Base-by-base conservation (phyloP, 1,140 invertebrate genomes). In the Ips nitidus region DNA sequence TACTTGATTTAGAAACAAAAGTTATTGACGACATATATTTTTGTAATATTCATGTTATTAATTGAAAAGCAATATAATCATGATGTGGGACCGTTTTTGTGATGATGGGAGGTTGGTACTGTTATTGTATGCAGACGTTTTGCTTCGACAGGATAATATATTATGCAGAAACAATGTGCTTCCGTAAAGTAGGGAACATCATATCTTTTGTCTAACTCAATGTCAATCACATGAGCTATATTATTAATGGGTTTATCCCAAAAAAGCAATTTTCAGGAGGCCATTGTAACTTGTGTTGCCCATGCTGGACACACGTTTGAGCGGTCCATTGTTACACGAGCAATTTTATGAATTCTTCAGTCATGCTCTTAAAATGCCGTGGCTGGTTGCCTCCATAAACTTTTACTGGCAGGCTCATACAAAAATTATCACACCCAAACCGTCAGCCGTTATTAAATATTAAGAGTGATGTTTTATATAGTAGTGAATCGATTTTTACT, bases 311-410 rank as follows among this genome's bases (percentile, higher is more conserved):
- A 70, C 61, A 70, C 61, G 61, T 70, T 70, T 63, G 68, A 70
- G 53, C 68, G 60, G 52, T 58, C 68, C 55, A 70, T 70, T 70
- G 68, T 70, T 70, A 50, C 61, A 64, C 22, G 53, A 58, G 60
- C 68, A 63, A 70, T 70, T 70, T 70, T 70, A 70, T 70, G 68
- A 70, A 70, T 70, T 70, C 68, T 70, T 70, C 61, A 70, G 68
- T 70, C 60, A 41, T 3, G 60, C 68, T 63, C 60, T 70, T 70
- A 70, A 69, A 69, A 69, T 70, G 68, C 60, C 61, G 68, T 64
- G 52, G 41, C 68, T 70, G 68, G 60, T 63, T 70, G 52, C 68
- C 60, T 58, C 61, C 61, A 70, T 70, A 70, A 70, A 70, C 68
- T 70, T 69, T 70, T 70, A 64, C 68, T 64, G 68, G 68, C 68